phyloP scores from a whole-genome alignment of 2,888 invertebrate species.

The Euplagia quadripunctaria region DNA sequence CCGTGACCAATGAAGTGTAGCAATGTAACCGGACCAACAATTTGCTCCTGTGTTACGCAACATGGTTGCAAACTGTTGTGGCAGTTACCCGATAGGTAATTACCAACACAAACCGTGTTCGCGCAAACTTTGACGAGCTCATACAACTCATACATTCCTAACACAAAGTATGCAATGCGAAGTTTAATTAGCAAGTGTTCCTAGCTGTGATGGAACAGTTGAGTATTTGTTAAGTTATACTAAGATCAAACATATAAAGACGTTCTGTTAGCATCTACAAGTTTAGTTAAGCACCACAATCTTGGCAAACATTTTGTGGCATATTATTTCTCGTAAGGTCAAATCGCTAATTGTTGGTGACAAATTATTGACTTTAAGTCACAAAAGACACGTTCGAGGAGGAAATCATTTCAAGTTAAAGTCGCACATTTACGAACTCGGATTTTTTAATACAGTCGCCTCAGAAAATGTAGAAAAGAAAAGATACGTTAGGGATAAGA shows the following conservation, averaged over 20 bases:
- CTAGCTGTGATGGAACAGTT: slow-evolving; percentile 33
- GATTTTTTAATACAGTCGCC: no score
- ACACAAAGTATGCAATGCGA: slow-evolving; percentile 44
- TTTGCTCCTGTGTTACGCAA: slow-evolving; percentile 29
- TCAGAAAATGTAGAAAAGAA: no score
- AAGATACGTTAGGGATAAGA: no score
- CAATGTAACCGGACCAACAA: slow-evolving; percentile 21
- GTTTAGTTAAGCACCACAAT: no score
- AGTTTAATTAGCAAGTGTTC: slow-evolving; percentile 52
- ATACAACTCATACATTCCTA: slow-evolving; percentile 36
- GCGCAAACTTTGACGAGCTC: slow-evolving; percentile 46
- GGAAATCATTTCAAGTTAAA: no score
- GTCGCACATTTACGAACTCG: no score
- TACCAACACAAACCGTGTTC: slow-evolving; percentile 48
- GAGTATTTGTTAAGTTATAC: slow-evolving; percentile 35
- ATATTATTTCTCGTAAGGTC: no score
- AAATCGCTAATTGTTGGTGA: no score
- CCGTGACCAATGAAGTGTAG: not conserved
- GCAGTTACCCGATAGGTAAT: slow-evolving; percentile 47
- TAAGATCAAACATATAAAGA: not conserved
- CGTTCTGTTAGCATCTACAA: not conserved
- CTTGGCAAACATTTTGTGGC: no score
- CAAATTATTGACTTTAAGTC: not conserved
- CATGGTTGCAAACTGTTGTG: slow-evolving; percentile 41
- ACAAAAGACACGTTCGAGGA: not conserved